phyloP scores from a whole-genome alignment of 2,888 invertebrate genomes.

The Heliconius ethilla region DNA sequence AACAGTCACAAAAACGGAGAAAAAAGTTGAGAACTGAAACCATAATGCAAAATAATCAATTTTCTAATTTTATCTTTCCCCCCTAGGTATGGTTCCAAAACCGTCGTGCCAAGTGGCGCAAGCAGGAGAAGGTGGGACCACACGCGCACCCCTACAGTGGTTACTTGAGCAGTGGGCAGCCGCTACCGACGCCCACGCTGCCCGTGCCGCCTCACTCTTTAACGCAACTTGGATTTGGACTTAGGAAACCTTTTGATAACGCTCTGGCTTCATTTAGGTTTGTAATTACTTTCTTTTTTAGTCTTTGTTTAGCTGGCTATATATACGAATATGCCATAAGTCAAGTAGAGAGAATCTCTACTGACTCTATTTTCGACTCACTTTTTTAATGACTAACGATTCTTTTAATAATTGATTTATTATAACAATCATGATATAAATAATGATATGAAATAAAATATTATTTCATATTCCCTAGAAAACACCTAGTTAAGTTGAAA shows the following conservation, averaged over 20 bases:
- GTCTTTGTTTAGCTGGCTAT: too few species aligned
- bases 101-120: constrained; percentile 95
- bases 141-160: constrained; percentile 95
- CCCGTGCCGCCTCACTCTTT: constrained; percentile 88
- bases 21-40: too few species aligned
- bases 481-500: not conserved
- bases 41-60: not conserved
- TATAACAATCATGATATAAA: not conserved
- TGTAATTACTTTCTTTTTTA: constrained; percentile 30
- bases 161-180: constrained; percentile 85
- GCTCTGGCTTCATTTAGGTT: constrained; percentile 88
- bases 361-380: too few species aligned
- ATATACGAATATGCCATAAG: too few species aligned
- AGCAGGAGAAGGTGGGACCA: constrained; percentile 95
- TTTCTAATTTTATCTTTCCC: not conserved
- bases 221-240: constrained; percentile 87
- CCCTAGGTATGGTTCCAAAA: constrained; percentile 96
- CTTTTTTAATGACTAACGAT: not conserved
- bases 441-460: not conserved
- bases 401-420: constrained; percentile 4
- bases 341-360: too few species aligned
- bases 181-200: constrained; percentile 84
- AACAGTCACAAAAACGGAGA: too few species aligned
- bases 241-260: constrained; percentile 87
- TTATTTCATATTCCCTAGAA: not conserved